phyloP scores from a whole-genome alignment of 1,140 invertebrate species.

The Drosophila nannoptera region DNA sequence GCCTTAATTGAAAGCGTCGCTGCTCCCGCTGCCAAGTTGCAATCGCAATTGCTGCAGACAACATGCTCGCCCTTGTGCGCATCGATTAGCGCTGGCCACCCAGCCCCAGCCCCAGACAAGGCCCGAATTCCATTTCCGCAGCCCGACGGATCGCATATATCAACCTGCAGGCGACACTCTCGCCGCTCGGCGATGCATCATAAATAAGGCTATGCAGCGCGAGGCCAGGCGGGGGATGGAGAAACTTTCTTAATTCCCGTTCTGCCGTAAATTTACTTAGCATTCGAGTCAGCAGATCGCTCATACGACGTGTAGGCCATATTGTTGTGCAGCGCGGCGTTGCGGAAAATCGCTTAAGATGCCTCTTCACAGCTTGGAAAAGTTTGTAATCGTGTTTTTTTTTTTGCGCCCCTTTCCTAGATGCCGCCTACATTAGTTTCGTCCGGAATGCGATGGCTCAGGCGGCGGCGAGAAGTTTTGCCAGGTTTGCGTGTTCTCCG shows the following conservation, averaged over 20 bases:
- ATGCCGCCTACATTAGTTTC: slow-evolving; percentile 38
- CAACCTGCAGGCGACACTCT: slow-evolving; percentile 41
- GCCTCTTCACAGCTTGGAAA: slow-evolving; percentile 46
- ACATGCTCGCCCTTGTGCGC: slow-evolving; percentile 5
- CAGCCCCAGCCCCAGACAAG: slow-evolving; percentile 62
- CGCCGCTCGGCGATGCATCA: slow-evolving; percentile 46
- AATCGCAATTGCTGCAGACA: slow-evolving; percentile 14
- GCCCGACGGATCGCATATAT: slow-evolving; percentile 57
- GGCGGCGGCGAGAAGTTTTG: slow-evolving; percentile 60
- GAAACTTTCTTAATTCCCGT: slow-evolving; percentile 72
- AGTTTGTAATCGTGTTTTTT: slow-evolving; percentile 37
- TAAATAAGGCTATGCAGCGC: slow-evolving; percentile 61
- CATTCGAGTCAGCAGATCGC: slow-evolving; percentile 32
- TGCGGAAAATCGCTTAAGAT: slow-evolving; percentile 70
- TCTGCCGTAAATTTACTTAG: slow-evolving; percentile 56
- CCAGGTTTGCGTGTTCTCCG: slow-evolving; percentile 38
- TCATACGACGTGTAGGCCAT: slow-evolving; percentile 23
- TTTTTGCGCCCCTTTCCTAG: not conserved
- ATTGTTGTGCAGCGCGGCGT: slow-evolving; percentile 62
- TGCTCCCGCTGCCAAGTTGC: not conserved
- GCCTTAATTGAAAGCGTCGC: slow-evolving; percentile 32
- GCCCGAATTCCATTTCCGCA: slow-evolving; percentile 61
- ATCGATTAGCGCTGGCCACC: slow-evolving; percentile 45
- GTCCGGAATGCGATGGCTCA: slow-evolving; percentile 37
- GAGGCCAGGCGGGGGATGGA: slow-evolving; percentile 16